Evolutionary conservation across 2,797 vertebrate genomes (phyloP).

Genomic region (Phoxinus dragarum): DNA sequence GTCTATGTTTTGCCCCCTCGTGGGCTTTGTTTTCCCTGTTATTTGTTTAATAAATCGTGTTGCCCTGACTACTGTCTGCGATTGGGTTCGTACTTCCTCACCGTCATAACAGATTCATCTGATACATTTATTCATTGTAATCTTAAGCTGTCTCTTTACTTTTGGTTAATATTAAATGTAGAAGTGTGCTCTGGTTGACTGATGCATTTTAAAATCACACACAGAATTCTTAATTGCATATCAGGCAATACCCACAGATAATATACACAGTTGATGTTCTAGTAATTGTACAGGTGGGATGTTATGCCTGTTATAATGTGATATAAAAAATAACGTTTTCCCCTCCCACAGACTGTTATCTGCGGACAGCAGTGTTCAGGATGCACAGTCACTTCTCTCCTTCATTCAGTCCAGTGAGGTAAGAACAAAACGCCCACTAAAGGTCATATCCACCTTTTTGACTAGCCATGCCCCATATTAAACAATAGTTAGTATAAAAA

Average conservation of each 20-base stretch:
- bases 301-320: not conserved
- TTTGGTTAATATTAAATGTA: not conserved
- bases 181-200: not conserved
- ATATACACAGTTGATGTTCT: not conserved
- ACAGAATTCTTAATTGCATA: not conserved
- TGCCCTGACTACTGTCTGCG: no score
- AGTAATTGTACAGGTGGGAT: not conserved
- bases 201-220: not conserved
- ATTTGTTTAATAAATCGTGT: no score
- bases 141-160: not conserved
- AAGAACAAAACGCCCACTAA: constrained; percentile 41
- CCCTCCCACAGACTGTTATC: constrained; percentile 75
- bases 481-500: not conserved
- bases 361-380: constrained; percentile 76
- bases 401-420: constrained; percentile 80
- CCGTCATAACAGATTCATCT: no score
- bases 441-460: not conserved
- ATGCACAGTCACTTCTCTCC: constrained; percentile 79
- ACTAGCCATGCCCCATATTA: not conserved
- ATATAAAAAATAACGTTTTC: not conserved
- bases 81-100: no score
- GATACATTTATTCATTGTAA: constrained; percentile 13
- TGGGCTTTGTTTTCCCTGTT: no score
- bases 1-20: no score
- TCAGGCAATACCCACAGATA: not conserved